These are phyloP conservation scores for Thyatira batis DNA, from an alignment of 2,888 invertebrate species.

Conservation along the genomic window DNA sequence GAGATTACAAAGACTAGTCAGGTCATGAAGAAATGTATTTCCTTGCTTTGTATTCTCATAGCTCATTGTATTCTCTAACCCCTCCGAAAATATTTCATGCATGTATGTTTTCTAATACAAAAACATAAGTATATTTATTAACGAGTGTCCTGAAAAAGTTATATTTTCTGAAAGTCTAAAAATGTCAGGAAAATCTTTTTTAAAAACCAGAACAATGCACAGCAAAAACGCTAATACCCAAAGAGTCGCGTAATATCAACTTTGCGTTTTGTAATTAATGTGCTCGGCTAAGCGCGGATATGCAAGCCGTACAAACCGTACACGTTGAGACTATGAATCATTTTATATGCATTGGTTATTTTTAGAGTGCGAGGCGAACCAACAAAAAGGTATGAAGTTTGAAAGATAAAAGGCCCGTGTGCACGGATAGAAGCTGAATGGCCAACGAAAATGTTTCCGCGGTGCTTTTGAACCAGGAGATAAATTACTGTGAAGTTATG, in stretches of 20 bases:
- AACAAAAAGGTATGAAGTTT: conserved; percentile 21
- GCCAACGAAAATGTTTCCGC: conserved; percentile 32
- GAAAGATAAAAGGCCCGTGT: conserved; percentile 41
- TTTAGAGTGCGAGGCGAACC: conserved; percentile 34
- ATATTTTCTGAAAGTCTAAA: background rate
- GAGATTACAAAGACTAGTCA: too few relatives aligned
- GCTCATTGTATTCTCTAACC: too few relatives aligned
- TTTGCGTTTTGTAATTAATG: conserved; percentile 60
- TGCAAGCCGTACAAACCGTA: conserved; percentile 32
- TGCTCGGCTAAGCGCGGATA: conserved; percentile 43
- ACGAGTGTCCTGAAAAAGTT: too few relatives aligned
- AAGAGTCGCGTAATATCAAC: conserved; percentile 29
- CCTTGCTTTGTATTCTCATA: too few relatives aligned
- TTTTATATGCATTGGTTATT: conserved; percentile 71
- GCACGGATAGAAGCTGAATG: conserved; percentile 25
- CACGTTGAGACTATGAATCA: conserved; percentile 62
- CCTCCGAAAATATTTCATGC: too few relatives aligned
- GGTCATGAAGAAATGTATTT: too few relatives aligned
- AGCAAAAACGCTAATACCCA: conserved; percentile 19
- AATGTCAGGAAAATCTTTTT: background rate
- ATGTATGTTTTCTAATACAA: too few relatives aligned
- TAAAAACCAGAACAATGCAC: conserved; percentile 19
- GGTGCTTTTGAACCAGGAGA: conserved; percentile 18
- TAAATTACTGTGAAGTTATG: background rate
- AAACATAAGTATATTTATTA: too few relatives aligned